A percentile compares a stretch with the other conserved stretches of the same genome.
Conservation (phyloP, 2,888 invertebrate species). For the Cremastinae sp. region DNA sequence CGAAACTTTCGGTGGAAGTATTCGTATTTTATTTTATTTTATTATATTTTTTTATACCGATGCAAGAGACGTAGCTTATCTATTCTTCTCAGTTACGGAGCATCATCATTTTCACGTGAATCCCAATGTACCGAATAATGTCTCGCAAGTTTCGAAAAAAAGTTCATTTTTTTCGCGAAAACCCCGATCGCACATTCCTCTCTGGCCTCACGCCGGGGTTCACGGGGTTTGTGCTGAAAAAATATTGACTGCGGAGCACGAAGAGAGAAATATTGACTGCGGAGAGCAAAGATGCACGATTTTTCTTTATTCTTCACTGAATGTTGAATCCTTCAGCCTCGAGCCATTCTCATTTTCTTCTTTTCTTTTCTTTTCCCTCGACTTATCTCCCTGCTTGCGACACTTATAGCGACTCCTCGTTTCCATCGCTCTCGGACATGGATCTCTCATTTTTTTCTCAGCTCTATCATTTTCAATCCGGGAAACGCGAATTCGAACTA, state of each 20-base stretch:
- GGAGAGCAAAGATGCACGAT: neutral
- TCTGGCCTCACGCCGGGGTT: slow-evolving; percentile 34
- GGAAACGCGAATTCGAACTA: no score
- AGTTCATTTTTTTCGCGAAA: no score
- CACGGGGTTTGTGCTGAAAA: slow-evolving; percentile 13
- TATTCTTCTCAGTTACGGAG: neutral
- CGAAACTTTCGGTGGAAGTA: slow-evolving; percentile 1
- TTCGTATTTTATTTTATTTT: no score
- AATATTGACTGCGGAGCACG: neutral
- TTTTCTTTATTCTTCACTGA: neutral
- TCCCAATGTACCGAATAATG: neutral
- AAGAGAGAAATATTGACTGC: neutral
- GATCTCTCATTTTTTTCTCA: no score
- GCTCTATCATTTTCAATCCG: no score
- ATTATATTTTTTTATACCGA: no score
- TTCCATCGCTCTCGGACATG: neutral
- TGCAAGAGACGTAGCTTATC: slow-evolving; percentile 25
- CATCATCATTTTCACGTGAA: slow-evolving; percentile 46
- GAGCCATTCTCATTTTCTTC: neutral
- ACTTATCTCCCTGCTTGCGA: neutral
- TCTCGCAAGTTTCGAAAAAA: slow-evolving; percentile 11
- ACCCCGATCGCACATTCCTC: slow-evolving; percentile 36
- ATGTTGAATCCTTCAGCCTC: neutral
- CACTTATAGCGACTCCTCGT: neutral
- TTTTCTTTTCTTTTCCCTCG: neutral